A percentile compares a stretch with the other conserved stretches of the same genome.
phyloP scores from a whole-genome alignment of 2,797 vertebrate genomes.

The Eutrigla gurnardus region DNA sequence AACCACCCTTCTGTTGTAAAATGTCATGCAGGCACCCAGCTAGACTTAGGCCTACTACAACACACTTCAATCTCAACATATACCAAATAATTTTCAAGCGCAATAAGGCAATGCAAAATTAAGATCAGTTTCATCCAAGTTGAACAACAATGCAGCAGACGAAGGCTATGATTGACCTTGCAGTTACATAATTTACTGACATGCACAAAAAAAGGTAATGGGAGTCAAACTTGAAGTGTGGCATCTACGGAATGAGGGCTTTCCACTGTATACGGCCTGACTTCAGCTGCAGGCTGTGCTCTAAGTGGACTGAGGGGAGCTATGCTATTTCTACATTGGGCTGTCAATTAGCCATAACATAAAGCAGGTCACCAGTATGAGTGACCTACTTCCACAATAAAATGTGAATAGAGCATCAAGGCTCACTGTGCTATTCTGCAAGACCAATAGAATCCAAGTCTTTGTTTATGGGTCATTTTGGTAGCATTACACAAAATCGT shows the following conservation, averaged over 20 bases:
- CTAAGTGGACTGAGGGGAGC: constrained; percentile 19
- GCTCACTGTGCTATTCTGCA: background rate
- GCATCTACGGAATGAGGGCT: constrained; percentile 41
- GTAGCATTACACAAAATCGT: background rate
- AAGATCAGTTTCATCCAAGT: background rate
- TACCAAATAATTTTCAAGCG: background rate
- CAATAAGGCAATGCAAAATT: background rate
- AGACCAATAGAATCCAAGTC: background rate
- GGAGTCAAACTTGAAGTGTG: constrained; percentile 5
- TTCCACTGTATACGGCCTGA: constrained; percentile 12
- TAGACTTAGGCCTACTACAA: background rate
- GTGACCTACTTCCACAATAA: constrained; percentile 56
- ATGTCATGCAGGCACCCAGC: constrained; percentile 25
- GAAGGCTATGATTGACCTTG: background rate
- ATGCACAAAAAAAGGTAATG: constrained; percentile 12
- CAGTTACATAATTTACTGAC: background rate
- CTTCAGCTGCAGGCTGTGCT: constrained; percentile 38
- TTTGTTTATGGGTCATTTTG: background rate
- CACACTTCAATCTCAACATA: background rate
- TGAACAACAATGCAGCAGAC: background rate
- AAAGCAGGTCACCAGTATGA: constrained; percentile 59
- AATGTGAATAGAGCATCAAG: constrained; percentile 32
- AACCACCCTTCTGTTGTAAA: constrained; percentile 39
- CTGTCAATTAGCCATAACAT: constrained; percentile 59
- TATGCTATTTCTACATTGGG: constrained; percentile 54